phyloP scores from a whole-genome alignment of 2,797 vertebrate species.

The Buceros bicornis region DNA sequence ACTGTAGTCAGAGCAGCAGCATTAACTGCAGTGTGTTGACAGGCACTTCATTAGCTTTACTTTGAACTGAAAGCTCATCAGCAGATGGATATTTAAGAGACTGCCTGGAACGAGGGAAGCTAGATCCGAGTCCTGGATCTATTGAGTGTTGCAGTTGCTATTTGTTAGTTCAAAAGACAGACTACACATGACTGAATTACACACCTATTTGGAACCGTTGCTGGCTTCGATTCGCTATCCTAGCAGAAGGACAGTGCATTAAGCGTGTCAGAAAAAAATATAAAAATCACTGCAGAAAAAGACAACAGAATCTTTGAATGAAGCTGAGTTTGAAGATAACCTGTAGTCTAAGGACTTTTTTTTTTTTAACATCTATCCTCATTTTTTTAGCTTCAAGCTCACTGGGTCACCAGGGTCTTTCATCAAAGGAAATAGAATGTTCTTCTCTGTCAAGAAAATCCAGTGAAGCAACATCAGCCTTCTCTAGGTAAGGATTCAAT shows the following conservation, averaged over 20 bases:
- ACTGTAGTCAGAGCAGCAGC: conserved; percentile 21
- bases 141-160: not conserved
- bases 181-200: not conserved
- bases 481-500: not conserved
- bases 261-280: not conserved
- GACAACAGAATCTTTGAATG: not conserved
- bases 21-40: not conserved
- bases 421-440: not conserved
- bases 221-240: not conserved
- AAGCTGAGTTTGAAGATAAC: not conserved
- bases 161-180: not conserved
- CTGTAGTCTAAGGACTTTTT: not conserved
- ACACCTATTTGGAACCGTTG: not conserved
- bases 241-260: not conserved
- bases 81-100: not conserved
- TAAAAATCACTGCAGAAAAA: not conserved
- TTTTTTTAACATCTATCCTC: not conserved
- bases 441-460: not conserved
- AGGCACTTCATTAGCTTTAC: conserved; percentile 38
- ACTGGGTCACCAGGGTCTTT: not conserved
- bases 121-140: not conserved
- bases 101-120: not conserved
- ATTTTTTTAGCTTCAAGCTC: not conserved
- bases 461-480: not conserved
- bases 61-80: conserved; percentile 61